Base-by-base conservation (phyloP, 53 echinoderm and acorn worm species). In the Luidia sarsii region DNA sequence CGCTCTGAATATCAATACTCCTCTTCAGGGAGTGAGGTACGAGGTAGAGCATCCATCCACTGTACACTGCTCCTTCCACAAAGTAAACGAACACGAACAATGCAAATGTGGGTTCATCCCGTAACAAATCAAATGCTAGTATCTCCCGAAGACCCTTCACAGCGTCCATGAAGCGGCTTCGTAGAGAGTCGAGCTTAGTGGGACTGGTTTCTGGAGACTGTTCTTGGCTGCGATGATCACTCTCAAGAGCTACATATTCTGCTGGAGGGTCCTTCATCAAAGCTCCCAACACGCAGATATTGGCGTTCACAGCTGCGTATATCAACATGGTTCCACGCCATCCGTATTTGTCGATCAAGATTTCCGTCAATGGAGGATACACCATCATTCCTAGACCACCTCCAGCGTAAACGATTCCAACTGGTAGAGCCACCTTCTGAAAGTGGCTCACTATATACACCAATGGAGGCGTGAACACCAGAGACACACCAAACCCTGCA, bases 281-380 rank as follows among this genome's bases (percentile, higher is more conserved):
- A n/a, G n/a, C n/a, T n/a, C n/a, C n/a, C n/a, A n/a, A n/a, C n/a
- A n/a, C n/a, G n/a, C n/a, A n/a, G n/a, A n/a, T n/a, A n/a, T n/a
- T n/a, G n/a, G n/a, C n/a, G n/a, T n/a, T n/a, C n/a, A n/a, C n/a
- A n/a, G n/a, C n/a, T n/a, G n/a, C n/a, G n/a, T n/a, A n/a, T n/a
- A n/a, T n/a, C n/a, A n/a, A n/a, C n/a, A n/a, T n/a, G 15, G 79
- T 79, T 20, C 86, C 77, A 15, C 68, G 66, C 86, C 86, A 86
- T 4, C 86, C 86, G 49, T 65, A 79, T 18, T 34, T 0, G 11
- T 68, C 60, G 0, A 48, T 22, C 2, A 86, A 23, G 79, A 14
- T n/a, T n/a, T n/a, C n/a, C n/a, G n/a, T n/a, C n/a, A n/a, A n/a
- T n/a, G n/a, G n/a, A n/a, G n/a, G n/a, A n/a, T n/a, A n/a, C n/a